phyloP scores from a whole-genome alignment of 2,113 vertebrate genomes.

The Copsychus sechellarum region DNA sequence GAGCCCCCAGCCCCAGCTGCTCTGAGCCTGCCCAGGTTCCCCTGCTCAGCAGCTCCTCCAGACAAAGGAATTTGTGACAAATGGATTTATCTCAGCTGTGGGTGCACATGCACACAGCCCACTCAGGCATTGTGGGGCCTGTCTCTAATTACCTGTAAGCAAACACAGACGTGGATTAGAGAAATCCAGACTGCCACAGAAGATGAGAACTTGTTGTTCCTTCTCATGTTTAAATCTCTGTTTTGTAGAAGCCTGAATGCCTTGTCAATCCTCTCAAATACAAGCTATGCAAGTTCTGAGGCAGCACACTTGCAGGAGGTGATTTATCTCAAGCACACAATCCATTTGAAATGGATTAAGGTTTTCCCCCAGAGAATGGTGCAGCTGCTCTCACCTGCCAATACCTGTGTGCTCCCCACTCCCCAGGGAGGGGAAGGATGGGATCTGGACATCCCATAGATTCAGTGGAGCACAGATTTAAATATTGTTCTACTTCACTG shows the following conservation, averaged over 20 bases:
- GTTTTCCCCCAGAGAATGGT: background rate
- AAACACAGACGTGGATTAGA: background rate
- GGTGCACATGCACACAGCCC: background rate
- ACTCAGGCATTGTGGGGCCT: background rate
- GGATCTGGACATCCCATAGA: too few species aligned
- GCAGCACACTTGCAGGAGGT: background rate
- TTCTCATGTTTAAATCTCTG: background rate
- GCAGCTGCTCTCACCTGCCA: background rate
- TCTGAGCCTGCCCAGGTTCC: background rate
- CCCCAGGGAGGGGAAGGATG: background rate
- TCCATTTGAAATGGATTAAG: constrained; percentile 8
- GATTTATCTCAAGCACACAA: background rate
- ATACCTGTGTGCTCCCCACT: background rate
- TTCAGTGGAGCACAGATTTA: background rate
- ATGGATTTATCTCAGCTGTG: background rate
- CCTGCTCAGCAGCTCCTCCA: background rate
- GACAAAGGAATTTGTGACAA: background rate
- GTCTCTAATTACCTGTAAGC: background rate
- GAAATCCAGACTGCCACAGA: background rate
- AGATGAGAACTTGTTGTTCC: background rate
- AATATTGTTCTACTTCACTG: background rate
- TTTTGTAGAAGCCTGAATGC: background rate
- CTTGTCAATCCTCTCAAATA: background rate
- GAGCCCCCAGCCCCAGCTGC: background rate
- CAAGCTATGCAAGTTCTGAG: background rate